Base-by-base conservation (phyloP, 2,113 vertebrate genomes). In the Elgaria multicarinata region DNA sequence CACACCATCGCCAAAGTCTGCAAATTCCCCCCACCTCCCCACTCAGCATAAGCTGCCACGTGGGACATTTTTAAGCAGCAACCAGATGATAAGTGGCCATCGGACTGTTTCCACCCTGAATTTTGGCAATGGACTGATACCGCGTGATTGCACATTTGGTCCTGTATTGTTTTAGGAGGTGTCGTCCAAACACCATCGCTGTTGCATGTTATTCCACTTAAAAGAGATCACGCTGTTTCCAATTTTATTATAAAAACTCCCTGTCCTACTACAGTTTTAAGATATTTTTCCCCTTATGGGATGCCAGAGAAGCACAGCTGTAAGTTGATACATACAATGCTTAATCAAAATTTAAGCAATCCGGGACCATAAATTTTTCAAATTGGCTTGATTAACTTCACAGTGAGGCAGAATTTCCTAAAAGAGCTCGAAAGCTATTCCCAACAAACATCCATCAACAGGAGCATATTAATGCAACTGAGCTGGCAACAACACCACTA, bases 281-380 rank as follows among this genome's bases (percentile, higher is more conserved):
- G 67, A 87, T 66, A 36, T 0, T 58, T 8, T 72, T 33, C 44
- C 39, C 83, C 26, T 12, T 78, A 14, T 87, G 24, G 88, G 7
- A 26, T 44, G 20, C 0, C 0, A 0, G 28, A 69, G n/a, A 78
- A 77, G 9, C 72, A 67, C 46, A 78, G 72, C 88, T 84, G n/a
- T 77, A 89, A 89, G n/a, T 85, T 46, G 46, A 89, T 77, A 55
- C 53, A 77, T 85, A 66, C 88, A 89, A 55, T 84, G 14, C 5
- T 85, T 77, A 72, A 85, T 89, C n/a, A 84, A 85, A 89, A 77
- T 78, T 77, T 69, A 89, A 75, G 42, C 42, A 83, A 78, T 33
- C 62, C n/a, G 55, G 36, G 64, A 66, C 26, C 62, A 89, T 83
- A 85, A 36, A 69, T 89, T 89, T 83, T 89, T 78, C 31, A 55